Conservation (phyloP, 2,888 invertebrate species). For the Neoaliturus tenellus region DNA sequence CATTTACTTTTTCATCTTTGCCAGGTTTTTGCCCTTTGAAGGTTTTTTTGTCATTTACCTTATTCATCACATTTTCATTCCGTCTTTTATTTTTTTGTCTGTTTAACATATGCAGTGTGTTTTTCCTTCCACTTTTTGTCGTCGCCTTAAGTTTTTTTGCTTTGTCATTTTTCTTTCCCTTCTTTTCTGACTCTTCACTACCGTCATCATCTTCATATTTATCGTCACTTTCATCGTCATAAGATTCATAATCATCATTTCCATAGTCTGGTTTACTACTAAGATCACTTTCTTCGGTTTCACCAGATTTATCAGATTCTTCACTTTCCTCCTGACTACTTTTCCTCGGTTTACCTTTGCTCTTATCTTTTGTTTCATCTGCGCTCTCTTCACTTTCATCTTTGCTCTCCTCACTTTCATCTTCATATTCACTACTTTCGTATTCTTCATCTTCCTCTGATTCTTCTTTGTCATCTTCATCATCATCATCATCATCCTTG, state of each 20-base stretch:
- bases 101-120: not conserved
- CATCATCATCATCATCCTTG: not conserved
- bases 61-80: not conserved
- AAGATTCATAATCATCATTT: constrained; percentile 26
- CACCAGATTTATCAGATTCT: not conserved
- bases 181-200: not conserved
- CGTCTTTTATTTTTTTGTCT: not conserved
- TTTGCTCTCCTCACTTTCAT: constrained; percentile 5
- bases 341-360: not conserved
- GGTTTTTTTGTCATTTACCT: too few species aligned
- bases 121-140: not conserved
- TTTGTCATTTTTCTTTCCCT: not conserved
- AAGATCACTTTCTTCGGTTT: not conserved
- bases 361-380: not conserved
- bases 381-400: not conserved
- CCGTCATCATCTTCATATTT: constrained; percentile 12
- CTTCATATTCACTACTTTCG: constrained; percentile 4
- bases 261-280: not conserved
- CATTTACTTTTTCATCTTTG: too few species aligned
- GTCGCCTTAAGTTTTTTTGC: not conserved
- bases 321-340: not conserved
- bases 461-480: not conserved
- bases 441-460: not conserved
- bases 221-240: constrained; percentile 3
- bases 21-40: too few species aligned